These are phyloP conservation scores for Chroicocephalus ridibundus DNA, from an alignment of 2,113 vertebrate species.

Conservation along the genomic window DNA sequence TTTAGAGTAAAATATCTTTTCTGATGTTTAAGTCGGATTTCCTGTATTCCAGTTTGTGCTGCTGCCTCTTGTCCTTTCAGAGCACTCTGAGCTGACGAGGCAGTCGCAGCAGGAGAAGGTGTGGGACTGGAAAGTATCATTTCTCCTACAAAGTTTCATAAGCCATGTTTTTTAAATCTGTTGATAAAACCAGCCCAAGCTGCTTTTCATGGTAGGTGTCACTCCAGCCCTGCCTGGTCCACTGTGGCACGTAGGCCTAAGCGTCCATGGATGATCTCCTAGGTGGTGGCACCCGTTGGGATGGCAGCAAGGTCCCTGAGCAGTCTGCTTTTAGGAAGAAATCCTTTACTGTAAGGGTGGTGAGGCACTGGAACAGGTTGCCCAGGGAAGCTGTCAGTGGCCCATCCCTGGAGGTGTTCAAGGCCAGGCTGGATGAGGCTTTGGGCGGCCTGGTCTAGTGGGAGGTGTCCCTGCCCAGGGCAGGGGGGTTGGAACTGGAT, in stretches of 20 bases:
- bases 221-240: neutral
- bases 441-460: too few relatives aligned
- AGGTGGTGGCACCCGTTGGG: neutral
- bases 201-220: rapidly evolving
- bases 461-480: too few relatives aligned
- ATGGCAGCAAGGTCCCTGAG: neutral
- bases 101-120: neutral
- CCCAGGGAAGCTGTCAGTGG: too few relatives aligned
- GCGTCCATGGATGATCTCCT: rapidly evolving
- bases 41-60: neutral
- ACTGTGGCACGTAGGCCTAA: rapidly evolving
- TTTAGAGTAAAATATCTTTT: neutral
- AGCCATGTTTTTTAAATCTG: rapidly evolving
- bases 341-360: too few relatives aligned
- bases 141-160: rapidly evolving
- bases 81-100: neutral
- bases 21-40: neutral
- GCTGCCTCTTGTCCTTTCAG: neutral
- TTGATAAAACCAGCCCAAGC: rapidly evolving
- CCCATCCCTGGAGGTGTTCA: too few relatives aligned
- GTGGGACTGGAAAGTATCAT: neutral
- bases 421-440: too few relatives aligned
- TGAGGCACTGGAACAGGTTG: too few relatives aligned
- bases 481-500: too few relatives aligned
- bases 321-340: neutral